These are phyloP conservation scores for Apodemus speciosus DNA, from an alignment of 2,113 vertebrate species.

Conservation along the genomic window DNA sequence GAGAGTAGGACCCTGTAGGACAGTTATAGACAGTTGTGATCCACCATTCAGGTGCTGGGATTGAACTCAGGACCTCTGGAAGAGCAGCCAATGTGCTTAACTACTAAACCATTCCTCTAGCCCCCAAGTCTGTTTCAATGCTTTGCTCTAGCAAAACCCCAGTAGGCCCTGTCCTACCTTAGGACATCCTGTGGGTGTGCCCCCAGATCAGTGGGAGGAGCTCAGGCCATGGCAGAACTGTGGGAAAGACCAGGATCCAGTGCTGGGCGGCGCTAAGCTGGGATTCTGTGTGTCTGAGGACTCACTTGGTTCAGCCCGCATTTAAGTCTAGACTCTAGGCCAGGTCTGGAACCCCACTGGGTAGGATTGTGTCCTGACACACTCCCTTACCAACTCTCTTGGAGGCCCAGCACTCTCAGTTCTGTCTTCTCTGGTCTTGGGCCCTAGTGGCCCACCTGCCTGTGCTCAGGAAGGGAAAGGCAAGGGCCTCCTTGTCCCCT, in stretches of 20 bases:
- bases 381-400: background rate
- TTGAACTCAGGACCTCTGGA: background rate
- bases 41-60: background rate
- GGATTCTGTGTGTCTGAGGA: background rate
- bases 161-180: background rate
- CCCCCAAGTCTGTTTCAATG: background rate
- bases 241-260: background rate
- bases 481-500: background rate
- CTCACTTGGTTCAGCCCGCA: background rate
- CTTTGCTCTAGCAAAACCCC: background rate
- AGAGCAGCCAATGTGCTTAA: background rate
- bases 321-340: background rate
- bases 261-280: background rate
- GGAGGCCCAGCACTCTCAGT: background rate
- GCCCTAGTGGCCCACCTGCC: background rate
- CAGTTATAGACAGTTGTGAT: background rate
- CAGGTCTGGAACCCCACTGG: background rate
- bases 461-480: background rate
- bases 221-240: background rate
- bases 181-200: background rate
- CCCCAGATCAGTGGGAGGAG: background rate
- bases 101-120: background rate
- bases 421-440: background rate
- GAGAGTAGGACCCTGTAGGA: background rate
- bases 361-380: background rate